Evolutionary conservation across 1,140 invertebrate genomes (phyloP), one percentile per base, ranked within the genome.

Genomic region (Drosophila pachea): DNA sequence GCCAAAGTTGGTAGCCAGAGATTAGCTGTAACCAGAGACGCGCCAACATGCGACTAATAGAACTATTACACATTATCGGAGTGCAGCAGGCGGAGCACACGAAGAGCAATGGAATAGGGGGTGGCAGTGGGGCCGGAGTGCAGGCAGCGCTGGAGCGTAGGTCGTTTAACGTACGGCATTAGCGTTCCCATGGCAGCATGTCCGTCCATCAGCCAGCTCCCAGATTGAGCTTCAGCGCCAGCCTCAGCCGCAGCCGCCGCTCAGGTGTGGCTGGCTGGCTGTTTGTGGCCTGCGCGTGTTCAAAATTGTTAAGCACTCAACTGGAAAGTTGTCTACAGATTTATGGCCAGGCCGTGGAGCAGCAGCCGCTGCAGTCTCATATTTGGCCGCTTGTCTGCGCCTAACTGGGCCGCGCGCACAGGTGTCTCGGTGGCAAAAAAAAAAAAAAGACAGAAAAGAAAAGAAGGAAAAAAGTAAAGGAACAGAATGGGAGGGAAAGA

Each of bases 11-110:
- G 79, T 86, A 86, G 79, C 81, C 69, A 72, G 55, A 83, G 79
- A 83, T 83, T 84, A 83, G 79, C 76, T 78, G 78, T 74, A 78
- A 75, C 62, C 64, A 74, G 72, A 83, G 78, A 75, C 73, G 74
- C 78, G 72, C 63, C 76, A 79, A 74, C 75, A 83, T 77, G 79
- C 76, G 68, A 76, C 79, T 83, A 83, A 83, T 84, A 83, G 79
- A 83, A 83, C 79, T 84, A 83, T 83, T 83, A 83, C 79, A 83
- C 78, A 82, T 82, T 82, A 83, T 73, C 78, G 59, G 62, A 74
- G 72, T 68, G 62, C 47, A 49, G 11, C 29, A 14, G 31, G 12
- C 8, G 32, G 12, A 12, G n/a, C n/a, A n/a, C n/a, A n/a, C n/a
- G n/a, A n/a, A n/a, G n/a, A n/a, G n/a, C n/a, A n/a, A n/a, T n/a